These are phyloP conservation scores for Tortricodes alternella DNA, from an alignment of 2,888 invertebrate genomes.

Conservation along the genomic window DNA sequence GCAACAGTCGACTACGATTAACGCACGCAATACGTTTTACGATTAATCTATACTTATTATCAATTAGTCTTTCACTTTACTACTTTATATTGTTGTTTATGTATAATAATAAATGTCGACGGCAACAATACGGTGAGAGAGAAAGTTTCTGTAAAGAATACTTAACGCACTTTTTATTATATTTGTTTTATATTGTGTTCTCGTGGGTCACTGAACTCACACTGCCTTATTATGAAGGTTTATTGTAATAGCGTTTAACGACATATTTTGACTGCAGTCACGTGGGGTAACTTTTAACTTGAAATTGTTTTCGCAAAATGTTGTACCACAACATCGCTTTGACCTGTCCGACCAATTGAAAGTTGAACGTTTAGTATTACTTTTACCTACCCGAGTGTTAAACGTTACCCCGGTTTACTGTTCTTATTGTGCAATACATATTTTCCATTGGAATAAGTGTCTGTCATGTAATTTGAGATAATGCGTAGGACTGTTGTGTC, in stretches of 20 bases:
- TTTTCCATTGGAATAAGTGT: not conserved
- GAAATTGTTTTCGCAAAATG: too few relatives aligned
- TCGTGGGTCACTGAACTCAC: not conserved
- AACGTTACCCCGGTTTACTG: too few relatives aligned
- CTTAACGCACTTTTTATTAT: not conserved
- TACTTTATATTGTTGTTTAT: conserved; percentile 12
- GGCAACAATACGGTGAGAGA: not conserved
- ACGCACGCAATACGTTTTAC: conserved; percentile 1
- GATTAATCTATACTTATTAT: conserved; percentile 19
- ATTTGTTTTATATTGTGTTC: not conserved
- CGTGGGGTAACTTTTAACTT: too few relatives aligned
- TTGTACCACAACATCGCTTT: too few relatives aligned
- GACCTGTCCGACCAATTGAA: too few relatives aligned
- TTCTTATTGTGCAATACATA: not conserved
- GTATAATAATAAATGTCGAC: conserved; percentile 1
- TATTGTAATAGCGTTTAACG: not conserved
- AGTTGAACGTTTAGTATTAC: too few relatives aligned
- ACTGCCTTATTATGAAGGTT: not conserved
- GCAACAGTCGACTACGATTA: conserved; percentile 1
- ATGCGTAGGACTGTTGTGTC: too few relatives aligned
- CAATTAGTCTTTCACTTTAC: conserved; percentile 15
- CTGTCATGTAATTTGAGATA: too few relatives aligned
- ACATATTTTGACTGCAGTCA: too few relatives aligned
- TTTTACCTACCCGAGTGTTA: too few relatives aligned
- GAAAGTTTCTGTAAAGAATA: not conserved